Evolutionary conservation across 1,140 invertebrate species (phyloP).

Genomic region (Euschistus heros): DNA sequence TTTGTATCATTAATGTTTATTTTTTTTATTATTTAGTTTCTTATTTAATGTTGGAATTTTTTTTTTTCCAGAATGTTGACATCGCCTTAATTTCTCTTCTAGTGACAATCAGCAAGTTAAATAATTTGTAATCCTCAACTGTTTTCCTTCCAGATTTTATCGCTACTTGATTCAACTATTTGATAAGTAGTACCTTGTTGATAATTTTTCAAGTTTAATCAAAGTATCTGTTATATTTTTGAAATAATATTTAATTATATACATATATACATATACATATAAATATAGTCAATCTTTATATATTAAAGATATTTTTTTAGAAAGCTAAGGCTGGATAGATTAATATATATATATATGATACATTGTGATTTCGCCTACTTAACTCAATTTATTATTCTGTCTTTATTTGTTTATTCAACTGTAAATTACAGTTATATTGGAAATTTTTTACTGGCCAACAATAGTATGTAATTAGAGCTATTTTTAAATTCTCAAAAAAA

Average conservation of each 20-base stretch:
- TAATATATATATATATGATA: background rate
- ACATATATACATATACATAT: too few species aligned
- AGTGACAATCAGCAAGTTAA: slow-evolving; percentile 16
- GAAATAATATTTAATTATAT: slow-evolving; percentile 9
- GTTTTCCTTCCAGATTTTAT: slow-evolving; percentile 17
- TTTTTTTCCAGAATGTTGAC: slow-evolving; percentile 20
- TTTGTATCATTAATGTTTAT: background rate
- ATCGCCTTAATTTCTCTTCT: slow-evolving; percentile 17
- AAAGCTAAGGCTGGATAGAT: slow-evolving; percentile 10
- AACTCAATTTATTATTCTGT: background rate
- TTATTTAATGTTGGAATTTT: background rate
- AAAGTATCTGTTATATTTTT: slow-evolving; percentile 22
- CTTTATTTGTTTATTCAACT: too few species aligned
- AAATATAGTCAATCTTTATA: slow-evolving; percentile 6
- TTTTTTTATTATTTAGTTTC: background rate
- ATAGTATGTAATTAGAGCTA: slow-evolving; percentile 7
- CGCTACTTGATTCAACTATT: slow-evolving; percentile 6
- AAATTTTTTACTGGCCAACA: background rate
- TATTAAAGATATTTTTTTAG: slow-evolving; percentile 20
- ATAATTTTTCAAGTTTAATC: slow-evolving; percentile 15
- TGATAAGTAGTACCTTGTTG: slow-evolving; percentile 11
- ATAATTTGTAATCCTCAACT: slow-evolving; percentile 11
- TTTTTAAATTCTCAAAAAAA: background rate
- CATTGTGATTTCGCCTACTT: slow-evolving; percentile 16
- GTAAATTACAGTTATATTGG: background rate